phyloP scores from a whole-genome alignment of 2,888 invertebrate genomes.

The Ophion obscuratus region DNA sequence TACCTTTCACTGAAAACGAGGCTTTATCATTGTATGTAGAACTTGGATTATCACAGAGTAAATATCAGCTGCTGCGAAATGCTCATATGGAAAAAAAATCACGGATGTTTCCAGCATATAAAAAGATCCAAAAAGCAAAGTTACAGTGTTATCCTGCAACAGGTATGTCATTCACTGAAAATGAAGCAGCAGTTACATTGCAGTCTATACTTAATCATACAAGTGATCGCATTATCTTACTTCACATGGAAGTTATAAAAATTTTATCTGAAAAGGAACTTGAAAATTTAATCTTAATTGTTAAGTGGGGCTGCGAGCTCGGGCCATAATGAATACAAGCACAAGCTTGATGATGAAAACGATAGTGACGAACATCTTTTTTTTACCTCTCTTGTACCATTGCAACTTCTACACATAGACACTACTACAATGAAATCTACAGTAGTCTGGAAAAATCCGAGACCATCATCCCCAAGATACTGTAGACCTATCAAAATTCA shows the following conservation, averaged over 20 bases:
- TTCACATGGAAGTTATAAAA: not conserved
- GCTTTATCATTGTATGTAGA: slow-evolving; percentile 6
- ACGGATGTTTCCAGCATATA: slow-evolving; percentile 6
- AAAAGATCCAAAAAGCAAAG: slow-evolving; percentile 14
- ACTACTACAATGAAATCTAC: not conserved
- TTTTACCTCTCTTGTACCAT: slow-evolving; percentile 19
- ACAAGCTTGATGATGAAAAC: not conserved
- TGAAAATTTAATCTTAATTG: slow-evolving; percentile 2
- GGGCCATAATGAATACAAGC: slow-evolving; percentile 6
- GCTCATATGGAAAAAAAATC: slow-evolving; percentile 12
- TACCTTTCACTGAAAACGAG: slow-evolving; percentile 1
- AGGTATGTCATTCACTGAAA: slow-evolving; percentile 2
- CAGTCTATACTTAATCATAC: slow-evolving; percentile 1
- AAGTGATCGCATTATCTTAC: not conserved
- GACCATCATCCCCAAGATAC: slow-evolving; percentile 11
- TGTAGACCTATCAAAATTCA: slow-evolving; percentile 12
- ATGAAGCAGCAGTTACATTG: not conserved
- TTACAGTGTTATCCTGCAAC: not conserved
- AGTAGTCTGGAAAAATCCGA: slow-evolving; percentile 9
- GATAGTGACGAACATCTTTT: not conserved
- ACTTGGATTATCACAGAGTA: slow-evolving; percentile 11
- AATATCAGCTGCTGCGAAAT: slow-evolving; percentile 11
- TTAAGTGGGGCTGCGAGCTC: slow-evolving; percentile 8
- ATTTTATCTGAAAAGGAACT: not conserved
- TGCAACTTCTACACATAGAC: not conserved